phyloP scores from a whole-genome alignment of 2,113 vertebrate genomes.

The Notothenia coriiceps region DNA sequence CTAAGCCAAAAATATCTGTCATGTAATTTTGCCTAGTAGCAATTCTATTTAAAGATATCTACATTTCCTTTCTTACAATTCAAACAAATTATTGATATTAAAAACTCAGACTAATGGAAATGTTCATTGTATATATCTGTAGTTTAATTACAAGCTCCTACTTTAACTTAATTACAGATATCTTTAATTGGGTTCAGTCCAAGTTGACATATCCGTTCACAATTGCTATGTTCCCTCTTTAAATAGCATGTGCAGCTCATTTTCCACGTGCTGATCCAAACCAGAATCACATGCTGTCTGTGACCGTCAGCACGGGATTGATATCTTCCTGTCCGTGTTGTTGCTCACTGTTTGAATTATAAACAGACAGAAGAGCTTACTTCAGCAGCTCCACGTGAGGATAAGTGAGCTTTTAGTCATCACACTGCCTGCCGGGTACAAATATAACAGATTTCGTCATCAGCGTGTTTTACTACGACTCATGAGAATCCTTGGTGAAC shows the following conservation, averaged over 20 bases:
- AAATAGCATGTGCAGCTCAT: not conserved
- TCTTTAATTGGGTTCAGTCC: too few species aligned
- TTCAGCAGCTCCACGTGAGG: constrained; percentile 19
- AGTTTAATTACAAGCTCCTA: too few species aligned
- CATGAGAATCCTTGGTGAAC: constrained; percentile 7
- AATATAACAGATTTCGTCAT: constrained; percentile 24
- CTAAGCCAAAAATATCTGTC: too few species aligned
- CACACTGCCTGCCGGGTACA: not conserved
- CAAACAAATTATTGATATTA: too few species aligned
- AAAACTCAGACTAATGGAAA: too few species aligned
- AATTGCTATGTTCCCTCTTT: not conserved
- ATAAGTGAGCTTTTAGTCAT: constrained; percentile 38
- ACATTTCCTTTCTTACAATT: too few species aligned
- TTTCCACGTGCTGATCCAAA: constrained; percentile 1
- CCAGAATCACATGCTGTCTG: constrained; percentile 62
- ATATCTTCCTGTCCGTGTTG: constrained; percentile 17
- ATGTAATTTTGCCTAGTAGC: too few species aligned
- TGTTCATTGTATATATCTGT: too few species aligned
- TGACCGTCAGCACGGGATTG: constrained; percentile 51
- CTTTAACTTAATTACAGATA: too few species aligned
- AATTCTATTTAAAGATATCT: too few species aligned
- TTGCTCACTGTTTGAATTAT: constrained; percentile 26
- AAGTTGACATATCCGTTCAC: too few species aligned
- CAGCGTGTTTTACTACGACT: constrained; percentile 27
- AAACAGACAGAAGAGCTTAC: constrained; percentile 43